phyloP scores from a whole-genome alignment of 2,113 vertebrate species.

The Artemisiospiza belli region DNA sequence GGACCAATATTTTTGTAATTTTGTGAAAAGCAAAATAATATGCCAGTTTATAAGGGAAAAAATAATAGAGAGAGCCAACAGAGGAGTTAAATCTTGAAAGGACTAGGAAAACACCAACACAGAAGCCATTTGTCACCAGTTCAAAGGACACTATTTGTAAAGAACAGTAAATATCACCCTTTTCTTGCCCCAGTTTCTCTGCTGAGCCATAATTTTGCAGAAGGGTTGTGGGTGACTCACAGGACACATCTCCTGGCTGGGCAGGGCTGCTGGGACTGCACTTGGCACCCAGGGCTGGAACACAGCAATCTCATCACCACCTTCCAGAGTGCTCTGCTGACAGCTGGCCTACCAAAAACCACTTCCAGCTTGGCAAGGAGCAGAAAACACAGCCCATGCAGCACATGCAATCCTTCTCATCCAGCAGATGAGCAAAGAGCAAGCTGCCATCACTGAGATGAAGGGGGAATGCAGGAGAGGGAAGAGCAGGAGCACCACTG shows the following conservation, averaged over 20 bases:
- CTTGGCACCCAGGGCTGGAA: not conserved
- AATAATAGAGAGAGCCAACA: not conserved
- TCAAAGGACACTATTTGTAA: not conserved
- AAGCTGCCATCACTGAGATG: not conserved
- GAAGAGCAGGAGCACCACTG: not conserved
- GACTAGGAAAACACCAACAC: not conserved
- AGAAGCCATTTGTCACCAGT: not conserved
- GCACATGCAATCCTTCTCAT: not conserved
- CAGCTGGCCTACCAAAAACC: not conserved
- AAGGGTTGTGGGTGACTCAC: not conserved
- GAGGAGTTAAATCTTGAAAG: slow-evolving; percentile 7
- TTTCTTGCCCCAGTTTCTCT: not conserved
- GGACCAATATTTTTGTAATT: not conserved
- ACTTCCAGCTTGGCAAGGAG: not conserved
- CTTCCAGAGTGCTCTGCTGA: not conserved
- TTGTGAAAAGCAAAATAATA: slow-evolving; percentile 6
- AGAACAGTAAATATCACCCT: not conserved
- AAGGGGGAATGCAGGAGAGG: not conserved
- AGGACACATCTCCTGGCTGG: not conserved
- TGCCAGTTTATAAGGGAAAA: not conserved
- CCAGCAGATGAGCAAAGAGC: not conserved
- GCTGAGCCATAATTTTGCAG: not conserved
- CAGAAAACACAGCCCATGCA: not conserved
- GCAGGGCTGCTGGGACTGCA: not conserved
- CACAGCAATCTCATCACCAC: not conserved